A percentile compares a stretch with the other conserved stretches of the same genome.
Conservation (phyloP, 2,113 vertebrate genomes). For the Aleadryas rufinucha region DNA sequence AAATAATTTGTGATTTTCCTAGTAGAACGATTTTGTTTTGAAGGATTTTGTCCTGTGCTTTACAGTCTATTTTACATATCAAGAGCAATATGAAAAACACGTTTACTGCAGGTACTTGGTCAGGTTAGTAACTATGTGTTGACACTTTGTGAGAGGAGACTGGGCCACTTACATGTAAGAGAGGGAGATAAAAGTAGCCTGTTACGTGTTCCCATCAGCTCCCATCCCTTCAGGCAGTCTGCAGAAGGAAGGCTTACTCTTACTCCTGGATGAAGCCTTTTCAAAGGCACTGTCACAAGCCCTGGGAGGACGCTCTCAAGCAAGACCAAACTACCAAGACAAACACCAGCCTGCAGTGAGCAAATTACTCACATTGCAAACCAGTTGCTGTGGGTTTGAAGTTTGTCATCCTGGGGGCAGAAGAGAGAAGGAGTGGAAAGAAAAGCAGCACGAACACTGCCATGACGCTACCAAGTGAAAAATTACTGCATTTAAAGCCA, state of each 20-base stretch:
- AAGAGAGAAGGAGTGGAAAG: not conserved
- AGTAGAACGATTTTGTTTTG: not conserved
- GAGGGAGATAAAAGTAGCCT: not conserved
- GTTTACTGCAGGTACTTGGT: not conserved
- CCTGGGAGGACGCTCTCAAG: not conserved
- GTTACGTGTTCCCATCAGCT: not conserved
- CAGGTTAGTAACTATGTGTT: no score
- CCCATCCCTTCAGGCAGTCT: not conserved
- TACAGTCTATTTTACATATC: not conserved
- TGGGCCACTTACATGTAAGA: fast-evolving
- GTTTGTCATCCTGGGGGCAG: not conserved
- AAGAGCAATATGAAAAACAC: no score
- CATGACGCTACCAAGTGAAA: not conserved
- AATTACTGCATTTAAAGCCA: not conserved
- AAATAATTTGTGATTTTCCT: not conserved
- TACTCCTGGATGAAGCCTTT: not conserved
- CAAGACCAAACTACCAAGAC: not conserved
- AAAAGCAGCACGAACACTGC: not conserved
- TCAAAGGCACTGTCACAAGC: not conserved
- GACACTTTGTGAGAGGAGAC: not conserved
- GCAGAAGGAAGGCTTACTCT: not conserved
- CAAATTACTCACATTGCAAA: not conserved
- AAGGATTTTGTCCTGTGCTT: not conserved
- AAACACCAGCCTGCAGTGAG: not conserved
- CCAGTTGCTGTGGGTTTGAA: not conserved